These are phyloP conservation scores for Cosmorhoe ocellata DNA, from an alignment of 2,888 invertebrate species.

Conservation along the genomic window DNA sequence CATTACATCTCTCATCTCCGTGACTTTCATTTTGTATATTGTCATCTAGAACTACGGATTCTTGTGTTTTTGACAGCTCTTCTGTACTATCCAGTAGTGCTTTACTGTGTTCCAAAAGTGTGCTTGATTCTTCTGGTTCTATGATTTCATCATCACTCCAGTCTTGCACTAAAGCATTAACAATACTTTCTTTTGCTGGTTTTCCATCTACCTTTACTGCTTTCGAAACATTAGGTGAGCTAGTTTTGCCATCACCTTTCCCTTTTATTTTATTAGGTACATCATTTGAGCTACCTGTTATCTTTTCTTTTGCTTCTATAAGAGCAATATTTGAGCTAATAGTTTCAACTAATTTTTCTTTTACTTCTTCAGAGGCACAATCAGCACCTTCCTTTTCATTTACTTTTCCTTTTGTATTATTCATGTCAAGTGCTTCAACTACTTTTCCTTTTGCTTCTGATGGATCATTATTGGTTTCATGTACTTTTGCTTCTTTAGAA, in stretches of 20 bases:
- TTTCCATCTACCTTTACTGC: slow-evolving; percentile 24
- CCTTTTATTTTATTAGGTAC: background rate
- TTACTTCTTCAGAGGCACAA: background rate
- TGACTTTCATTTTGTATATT: slow-evolving; percentile 7
- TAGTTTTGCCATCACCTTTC: background rate
- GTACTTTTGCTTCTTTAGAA: slow-evolving; percentile 13
- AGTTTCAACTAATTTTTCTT: background rate
- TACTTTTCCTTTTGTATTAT: background rate
- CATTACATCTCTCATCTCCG: slow-evolving; percentile 33
- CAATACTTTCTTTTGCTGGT: slow-evolving; percentile 57
- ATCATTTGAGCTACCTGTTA: background rate
- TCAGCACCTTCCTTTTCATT: background rate
- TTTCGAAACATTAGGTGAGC: background rate
- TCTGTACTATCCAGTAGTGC: slow-evolving; percentile 34
- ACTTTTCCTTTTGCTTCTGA: slow-evolving; percentile 43
- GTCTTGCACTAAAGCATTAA: slow-evolving; percentile 80
- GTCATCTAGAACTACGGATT: slow-evolving; percentile 30
- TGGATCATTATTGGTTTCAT: slow-evolving; percentile 39
- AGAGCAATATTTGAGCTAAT: background rate
- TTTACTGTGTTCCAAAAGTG: slow-evolving; percentile 34
- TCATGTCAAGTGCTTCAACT: background rate
- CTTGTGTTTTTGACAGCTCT: slow-evolving; percentile 39
- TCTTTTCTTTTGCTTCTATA: background rate
- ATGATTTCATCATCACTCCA: slow-evolving; percentile 73
- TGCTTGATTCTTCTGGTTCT: slow-evolving; percentile 39